phyloP scores from a whole-genome alignment of 2,888 invertebrate genomes.

The Lottia gigantea region DNA sequence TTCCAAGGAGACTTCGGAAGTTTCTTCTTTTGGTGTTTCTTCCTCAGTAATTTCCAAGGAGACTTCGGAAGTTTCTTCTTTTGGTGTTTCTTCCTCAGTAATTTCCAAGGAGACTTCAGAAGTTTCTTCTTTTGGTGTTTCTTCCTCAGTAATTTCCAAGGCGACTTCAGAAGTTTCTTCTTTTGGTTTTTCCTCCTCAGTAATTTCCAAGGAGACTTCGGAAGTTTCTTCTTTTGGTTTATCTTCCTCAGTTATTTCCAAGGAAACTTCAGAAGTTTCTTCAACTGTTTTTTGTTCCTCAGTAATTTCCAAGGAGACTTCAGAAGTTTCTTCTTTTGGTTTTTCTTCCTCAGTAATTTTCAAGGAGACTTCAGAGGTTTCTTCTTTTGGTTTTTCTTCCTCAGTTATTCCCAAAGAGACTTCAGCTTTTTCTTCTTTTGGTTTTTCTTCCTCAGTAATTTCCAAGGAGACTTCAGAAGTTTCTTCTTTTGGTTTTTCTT shows the following conservation, averaged over 20 bases:
- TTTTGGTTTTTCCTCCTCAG: neutral
- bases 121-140: conserved; percentile 7
- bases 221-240: neutral
- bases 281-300: neutral
- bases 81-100: neutral
- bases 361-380: neutral
- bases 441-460: conserved; percentile 3
- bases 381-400: neutral
- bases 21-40: conserved; percentile 5
- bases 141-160: neutral
- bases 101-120: conserved; percentile 15
- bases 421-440: neutral
- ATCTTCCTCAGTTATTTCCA: neutral
- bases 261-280: neutral
- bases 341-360: conserved; percentile 4
- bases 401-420: neutral
- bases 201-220: neutral
- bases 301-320: neutral
- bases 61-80: conserved; percentile 1
- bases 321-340: neutral
- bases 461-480: neutral
- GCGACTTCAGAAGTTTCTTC: neutral
- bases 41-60: conserved; percentile 3
- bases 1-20: neutral
- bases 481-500: neutral